Percentiles rank a stretch among this genome's conserved stretches.
Evolutionary conservation across 2,797 vertebrate species (phyloP).

Genomic region (Peromyscus aztecus): DNA sequence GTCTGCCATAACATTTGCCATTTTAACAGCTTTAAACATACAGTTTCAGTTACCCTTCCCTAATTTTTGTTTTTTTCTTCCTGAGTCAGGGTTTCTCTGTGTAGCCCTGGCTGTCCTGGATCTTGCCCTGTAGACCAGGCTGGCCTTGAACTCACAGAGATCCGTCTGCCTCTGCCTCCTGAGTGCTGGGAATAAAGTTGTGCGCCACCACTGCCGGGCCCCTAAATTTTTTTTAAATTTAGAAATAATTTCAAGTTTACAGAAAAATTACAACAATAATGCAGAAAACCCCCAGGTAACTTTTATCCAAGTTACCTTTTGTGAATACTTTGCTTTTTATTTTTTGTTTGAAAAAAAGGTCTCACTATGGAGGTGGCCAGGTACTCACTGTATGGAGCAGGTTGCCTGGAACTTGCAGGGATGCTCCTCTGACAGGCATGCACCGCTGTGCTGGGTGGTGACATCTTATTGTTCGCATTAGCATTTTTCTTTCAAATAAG

Average conservation of each 20-base stretch:
- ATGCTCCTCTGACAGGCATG: no score
- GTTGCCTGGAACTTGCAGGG: background rate
- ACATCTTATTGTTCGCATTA: background rate
- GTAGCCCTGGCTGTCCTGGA: background rate
- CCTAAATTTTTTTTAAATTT: constrained; percentile 35
- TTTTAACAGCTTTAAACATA: constrained; percentile 36
- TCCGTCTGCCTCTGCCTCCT: background rate
- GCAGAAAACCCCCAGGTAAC: background rate
- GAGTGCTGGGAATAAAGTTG: background rate
- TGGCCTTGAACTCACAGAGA: background rate
- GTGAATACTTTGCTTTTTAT: background rate
- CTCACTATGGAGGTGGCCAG: background rate
- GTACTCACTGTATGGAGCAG: background rate
- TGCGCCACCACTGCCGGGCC: background rate
- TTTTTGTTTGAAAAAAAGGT: background rate
- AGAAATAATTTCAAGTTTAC: constrained; percentile 45
- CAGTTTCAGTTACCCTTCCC: background rate
- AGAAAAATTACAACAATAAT: constrained; percentile 1
- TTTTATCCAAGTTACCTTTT: constrained; percentile 16
- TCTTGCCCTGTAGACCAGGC: background rate
- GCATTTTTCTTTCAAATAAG: background rate
- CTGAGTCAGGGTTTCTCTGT: background rate
- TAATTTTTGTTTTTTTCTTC: background rate
- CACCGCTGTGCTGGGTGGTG: background rate
- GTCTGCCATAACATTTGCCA: background rate